These are phyloP conservation scores for Platynereis dumerilii DNA, from an alignment of 2,888 invertebrate genomes.

Conservation along the genomic window DNA sequence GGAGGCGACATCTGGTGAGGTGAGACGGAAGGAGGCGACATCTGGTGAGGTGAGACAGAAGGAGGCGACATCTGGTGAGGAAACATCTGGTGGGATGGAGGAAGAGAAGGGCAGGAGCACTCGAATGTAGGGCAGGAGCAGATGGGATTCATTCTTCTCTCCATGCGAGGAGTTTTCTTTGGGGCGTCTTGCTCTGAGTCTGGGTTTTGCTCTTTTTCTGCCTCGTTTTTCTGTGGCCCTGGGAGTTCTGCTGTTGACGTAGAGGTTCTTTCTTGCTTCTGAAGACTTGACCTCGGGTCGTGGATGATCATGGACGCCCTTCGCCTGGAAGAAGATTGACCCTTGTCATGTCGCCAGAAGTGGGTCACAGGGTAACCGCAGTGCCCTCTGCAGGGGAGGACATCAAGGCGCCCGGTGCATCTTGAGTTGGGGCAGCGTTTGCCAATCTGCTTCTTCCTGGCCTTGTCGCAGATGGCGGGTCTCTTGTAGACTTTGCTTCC, in stretches of 20 bases:
- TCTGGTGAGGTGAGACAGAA: no score
- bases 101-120: no score
- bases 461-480: constrained; percentile 97
- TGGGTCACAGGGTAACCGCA: constrained; percentile 98
- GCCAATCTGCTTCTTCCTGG: constrained; percentile 64
- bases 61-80: no score
- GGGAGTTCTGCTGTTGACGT: background rate
- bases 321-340: constrained; percentile 89
- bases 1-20: no score
- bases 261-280: constrained; percentile 52
- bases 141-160: no score
- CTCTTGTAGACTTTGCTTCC: constrained; percentile 80
- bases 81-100: no score
- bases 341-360: constrained; percentile 95
- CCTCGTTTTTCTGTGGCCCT: no score
- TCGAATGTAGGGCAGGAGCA: no score
- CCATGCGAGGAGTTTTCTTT: no score
- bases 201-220: no score
- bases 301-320: constrained; percentile 94
- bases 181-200: no score
- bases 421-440: constrained; percentile 89
- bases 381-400: constrained; percentile 90
- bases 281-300: constrained; percentile 93
- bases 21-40: no score
- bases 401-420: constrained; percentile 80